Evolutionary conservation across 2,797 vertebrate genomes (phyloP), one percentile per base, ranked within the genome.

Genomic region (Calcarius lapponicus): DNA sequence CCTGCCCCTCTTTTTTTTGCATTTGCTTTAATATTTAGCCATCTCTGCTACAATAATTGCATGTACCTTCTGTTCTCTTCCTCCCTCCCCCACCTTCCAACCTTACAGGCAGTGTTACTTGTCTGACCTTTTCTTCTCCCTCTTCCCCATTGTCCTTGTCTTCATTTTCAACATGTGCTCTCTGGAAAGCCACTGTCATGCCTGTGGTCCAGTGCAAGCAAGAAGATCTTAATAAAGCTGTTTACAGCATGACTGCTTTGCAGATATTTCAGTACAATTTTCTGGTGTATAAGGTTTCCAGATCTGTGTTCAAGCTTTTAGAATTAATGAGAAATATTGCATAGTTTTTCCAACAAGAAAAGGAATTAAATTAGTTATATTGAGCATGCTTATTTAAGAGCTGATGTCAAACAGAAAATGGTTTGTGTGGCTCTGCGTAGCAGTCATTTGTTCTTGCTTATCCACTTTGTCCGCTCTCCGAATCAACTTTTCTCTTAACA

Each of bases 101-200:
- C 19, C 21, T 66, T 58, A 53, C 57, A 79, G 24, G 17, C 43
- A 51, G 2, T 51, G 8, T 56, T 76, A 26, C 3, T 76, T 80
- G 7, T 15, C 32, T 64, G 51, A 43, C 20, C 18, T 62, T 36
- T 61, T 19, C 6, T 65, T 51, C 20, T 50, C 0, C 18, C 21
- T 3, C 3, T 2, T 2, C 12, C 3, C 0, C 0, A 1, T 43
- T 75, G 36, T 50, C 40, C 10, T 50, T 61, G 38, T 69, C 38
- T 78, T 86, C 5, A 3, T 83, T 86, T 73, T 58, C 22, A 64
- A 26, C 7, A 13, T 53, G 7, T 64, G 50, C 22, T 70, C 84
- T 36, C 34, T 79, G 34, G 11, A 81, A 65, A 45, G 38, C 47
- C 34, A 7, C 16, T 64, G 10, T 22, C 28, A 4, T 61, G 17